Evolutionary conservation across 2,888 invertebrate genomes (phyloP).

Genomic region (Stegana nigrithorax): DNA sequence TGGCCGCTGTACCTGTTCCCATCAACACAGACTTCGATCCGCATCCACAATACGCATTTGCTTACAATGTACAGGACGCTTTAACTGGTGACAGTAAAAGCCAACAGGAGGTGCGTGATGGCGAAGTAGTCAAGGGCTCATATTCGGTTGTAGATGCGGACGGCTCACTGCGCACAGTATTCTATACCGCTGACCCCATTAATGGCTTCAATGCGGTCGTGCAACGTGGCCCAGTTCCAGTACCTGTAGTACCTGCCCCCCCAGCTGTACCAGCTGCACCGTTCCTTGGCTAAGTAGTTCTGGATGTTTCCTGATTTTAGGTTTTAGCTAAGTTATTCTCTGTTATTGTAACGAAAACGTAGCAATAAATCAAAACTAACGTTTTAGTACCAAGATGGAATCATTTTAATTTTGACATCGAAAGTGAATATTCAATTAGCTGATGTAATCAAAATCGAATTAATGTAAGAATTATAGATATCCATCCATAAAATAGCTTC

Average conservation of each 20-base stretch:
- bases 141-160: constrained; percentile 65
- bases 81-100: constrained; percentile 74
- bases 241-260: constrained; percentile 49
- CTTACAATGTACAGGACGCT: constrained; percentile 77
- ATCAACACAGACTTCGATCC: constrained; percentile 55
- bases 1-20: constrained; percentile 37
- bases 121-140: constrained; percentile 72
- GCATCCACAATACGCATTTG: constrained; percentile 75
- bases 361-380: constrained; percentile 35
- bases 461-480: too few species aligned
- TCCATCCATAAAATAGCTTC: too few species aligned
- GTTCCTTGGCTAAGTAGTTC: constrained; percentile 24
- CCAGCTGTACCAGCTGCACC: constrained; percentile 41
- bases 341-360: constrained; percentile 30
- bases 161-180: constrained; percentile 60
- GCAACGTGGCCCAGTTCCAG: constrained; percentile 71
- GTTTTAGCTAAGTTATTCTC: constrained; percentile 53
- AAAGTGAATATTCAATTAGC: too few species aligned
- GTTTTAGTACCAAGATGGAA: neutral
- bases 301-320: constrained; percentile 39
- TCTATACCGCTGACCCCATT: constrained; percentile 63
- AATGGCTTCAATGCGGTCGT: constrained; percentile 69
- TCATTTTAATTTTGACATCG: neutral
- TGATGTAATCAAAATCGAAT: too few species aligned
- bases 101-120: constrained; percentile 72